Evolutionary conservation across 1,140 invertebrate species (phyloP).

Genomic region (Euborellia annulipes): DNA sequence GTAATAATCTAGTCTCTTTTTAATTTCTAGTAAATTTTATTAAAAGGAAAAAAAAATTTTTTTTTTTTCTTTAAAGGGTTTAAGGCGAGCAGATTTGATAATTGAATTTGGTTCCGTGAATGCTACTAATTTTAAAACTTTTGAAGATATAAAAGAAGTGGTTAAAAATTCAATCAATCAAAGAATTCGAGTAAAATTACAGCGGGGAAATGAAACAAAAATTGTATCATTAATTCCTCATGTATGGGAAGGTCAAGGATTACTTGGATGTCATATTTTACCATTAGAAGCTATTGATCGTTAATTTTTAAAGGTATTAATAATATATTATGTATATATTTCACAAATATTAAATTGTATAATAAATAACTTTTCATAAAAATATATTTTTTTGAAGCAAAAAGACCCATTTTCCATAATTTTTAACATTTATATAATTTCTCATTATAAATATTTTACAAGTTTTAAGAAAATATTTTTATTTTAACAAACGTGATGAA

Average conservation of each 20-base stretch:
- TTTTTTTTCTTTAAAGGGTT: constrained; percentile 45
- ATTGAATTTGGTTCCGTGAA: constrained; percentile 73
- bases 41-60: constrained; percentile 12
- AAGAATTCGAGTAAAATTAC: constrained; percentile 40
- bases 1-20: constrained; percentile 16
- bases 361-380: no score
- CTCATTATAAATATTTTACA: no score
- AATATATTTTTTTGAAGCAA: no score
- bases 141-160: constrained; percentile 41
- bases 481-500: no score
- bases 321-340: no score
- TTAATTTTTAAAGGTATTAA: no score
- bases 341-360: no score
- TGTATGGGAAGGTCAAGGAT: constrained; percentile 51
- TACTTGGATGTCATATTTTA: constrained; percentile 60
- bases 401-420: no score
- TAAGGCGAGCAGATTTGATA: constrained; percentile 54
- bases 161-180: constrained; percentile 57
- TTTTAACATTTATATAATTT: no score
- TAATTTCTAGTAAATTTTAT: no score
- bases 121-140: constrained; percentile 48
- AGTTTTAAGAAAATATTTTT: no score
- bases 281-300: constrained; percentile 33
- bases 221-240: constrained; percentile 44
- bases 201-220: constrained; percentile 32